Evolutionary conservation across 1,140 invertebrate species (phyloP), one percentile per base, ranked within the genome.

Genomic region (Achroia grisella): DNA sequence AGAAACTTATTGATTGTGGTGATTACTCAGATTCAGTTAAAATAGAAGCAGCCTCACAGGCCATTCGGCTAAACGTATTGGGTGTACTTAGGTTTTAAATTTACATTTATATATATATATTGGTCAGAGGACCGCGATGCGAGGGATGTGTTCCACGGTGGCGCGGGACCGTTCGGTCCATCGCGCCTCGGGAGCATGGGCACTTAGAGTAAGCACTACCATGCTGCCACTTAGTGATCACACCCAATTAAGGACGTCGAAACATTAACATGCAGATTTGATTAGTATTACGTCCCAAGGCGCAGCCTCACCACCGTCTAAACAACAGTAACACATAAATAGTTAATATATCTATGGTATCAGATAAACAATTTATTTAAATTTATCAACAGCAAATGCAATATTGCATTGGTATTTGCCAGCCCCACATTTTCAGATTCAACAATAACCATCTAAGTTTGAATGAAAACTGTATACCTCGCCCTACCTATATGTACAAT

Each of bases 401-500:
- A 62, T 45, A 64, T 70, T 65, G 74, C 78, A 76, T 72, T 71
- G 68, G 56, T 76, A 77, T 57, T 64, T 66, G 65, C 69, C 67
- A 73, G 58, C 67, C 64, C 71, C 61, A 62, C 55, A 44, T 64
- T 59, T 23, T 61, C 36, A 66, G 55, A 71, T 74, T 74, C 57
- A 83, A 79, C 71, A 71, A 79, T 67, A 80, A 77, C 61, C 69
- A 66, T 72, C 68, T 57, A 62, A 60, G 57, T 64, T 68, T 62
- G 62, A 71, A 70, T 69, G 55, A 71, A 72, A 73, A 71, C 52
- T 72, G 68, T 71, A 62, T 64, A 76, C 72, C 68, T 79, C 71
- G 63, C 62, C 71, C 71, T 80, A 79, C 51, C 73, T 79, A 79
- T 83, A 83, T 83, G 57, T 84, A 84, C 77, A 81, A 73, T 73